A percentile compares a stretch with the other conserved stretches of the same genome.
Conservation (phyloP, 2,113 vertebrate genomes). For the Asarcornis scutulata region DNA sequence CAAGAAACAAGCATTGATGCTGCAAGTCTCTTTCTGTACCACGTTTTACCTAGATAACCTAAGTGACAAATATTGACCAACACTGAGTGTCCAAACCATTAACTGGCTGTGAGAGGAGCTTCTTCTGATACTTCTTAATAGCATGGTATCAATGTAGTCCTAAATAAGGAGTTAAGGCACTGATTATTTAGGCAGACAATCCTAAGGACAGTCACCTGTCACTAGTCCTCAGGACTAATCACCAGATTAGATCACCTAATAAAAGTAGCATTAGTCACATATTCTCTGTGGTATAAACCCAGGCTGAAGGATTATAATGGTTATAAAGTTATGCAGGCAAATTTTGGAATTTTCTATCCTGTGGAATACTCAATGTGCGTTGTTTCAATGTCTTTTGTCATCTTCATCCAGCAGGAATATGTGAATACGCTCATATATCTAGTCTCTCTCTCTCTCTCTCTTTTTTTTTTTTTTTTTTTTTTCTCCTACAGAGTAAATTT, state of each 20-base stretch:
- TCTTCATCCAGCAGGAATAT: not conserved
- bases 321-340: not conserved
- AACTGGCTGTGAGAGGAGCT: not conserved
- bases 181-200: not conserved
- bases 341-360: not conserved
- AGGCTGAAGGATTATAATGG: not conserved
- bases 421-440: not conserved
- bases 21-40: not conserved
- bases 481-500: accelerated
- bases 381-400: not conserved
- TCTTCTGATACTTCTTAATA: not conserved
- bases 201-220: not conserved
- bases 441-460: no score
- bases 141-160: not conserved
- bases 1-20: not conserved
- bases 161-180: not conserved
- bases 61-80: not conserved
- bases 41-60: not conserved
- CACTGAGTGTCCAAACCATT: not conserved
- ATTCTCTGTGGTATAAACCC: not conserved
- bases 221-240: no score
- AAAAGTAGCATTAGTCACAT: not conserved
- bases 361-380: not conserved
- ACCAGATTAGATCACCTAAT: not conserved
- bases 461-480: accelerated